A percentile compares a stretch with the other conserved stretches of the same genome.
Conservation (phyloP, 1,140 invertebrate genomes). For the Tachypleus tridentatus region DNA sequence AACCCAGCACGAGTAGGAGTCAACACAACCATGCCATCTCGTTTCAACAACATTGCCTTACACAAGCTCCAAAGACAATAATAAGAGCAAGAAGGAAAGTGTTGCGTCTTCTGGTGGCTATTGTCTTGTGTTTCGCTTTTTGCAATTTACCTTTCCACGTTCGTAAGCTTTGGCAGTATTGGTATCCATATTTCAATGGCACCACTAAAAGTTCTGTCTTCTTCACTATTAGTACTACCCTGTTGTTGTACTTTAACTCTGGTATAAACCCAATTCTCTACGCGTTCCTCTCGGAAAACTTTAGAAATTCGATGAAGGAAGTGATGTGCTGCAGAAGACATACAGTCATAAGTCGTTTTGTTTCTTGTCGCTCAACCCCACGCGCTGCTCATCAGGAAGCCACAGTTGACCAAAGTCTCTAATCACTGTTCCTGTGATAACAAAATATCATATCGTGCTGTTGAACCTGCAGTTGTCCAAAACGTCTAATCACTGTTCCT, state of each 20-base stretch:
- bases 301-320: conserved; percentile 22
- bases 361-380: too few relatives aligned
- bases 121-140: conserved; percentile 65
- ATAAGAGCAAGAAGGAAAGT: conserved; percentile 27
- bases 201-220: conserved; percentile 54
- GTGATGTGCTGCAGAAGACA: not conserved
- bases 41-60: too few relatives aligned
- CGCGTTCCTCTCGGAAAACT: conserved; percentile 60
- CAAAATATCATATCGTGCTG: too few relatives aligned
- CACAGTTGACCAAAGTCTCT: too few relatives aligned
- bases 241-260: conserved; percentile 71
- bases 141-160: conserved; percentile 75
- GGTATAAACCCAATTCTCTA: conserved; percentile 73
- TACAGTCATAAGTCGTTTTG: too few relatives aligned
- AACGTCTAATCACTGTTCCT: too few relatives aligned
- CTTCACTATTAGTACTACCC: conserved; percentile 65
- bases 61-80: too few relatives aligned
- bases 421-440: too few relatives aligned
- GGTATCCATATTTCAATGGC: conserved; percentile 48
- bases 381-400: too few relatives aligned
- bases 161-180: conserved; percentile 62
- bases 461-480: too few relatives aligned
- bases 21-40: too few relatives aligned
- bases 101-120: conserved; percentile 61
- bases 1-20: too few relatives aligned